Evolutionary conservation across 2,113 vertebrate species (phyloP).

Genomic region (Speoplatyrhinus poulsoni): DNA sequence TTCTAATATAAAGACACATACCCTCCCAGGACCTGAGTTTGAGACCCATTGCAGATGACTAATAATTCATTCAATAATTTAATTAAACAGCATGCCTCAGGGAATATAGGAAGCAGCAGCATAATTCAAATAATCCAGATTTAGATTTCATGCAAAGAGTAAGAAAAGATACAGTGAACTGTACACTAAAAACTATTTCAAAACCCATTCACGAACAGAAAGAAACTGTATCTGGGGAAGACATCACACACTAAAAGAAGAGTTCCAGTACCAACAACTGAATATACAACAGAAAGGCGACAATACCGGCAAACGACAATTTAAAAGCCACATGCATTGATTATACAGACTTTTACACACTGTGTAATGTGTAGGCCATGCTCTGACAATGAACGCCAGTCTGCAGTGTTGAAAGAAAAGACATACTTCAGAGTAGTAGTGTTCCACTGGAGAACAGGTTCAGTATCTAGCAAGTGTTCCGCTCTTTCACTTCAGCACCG

Average conservation of each 20-base stretch:
- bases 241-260: not conserved
- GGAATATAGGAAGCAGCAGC: conserved; percentile 15
- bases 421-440: conserved; percentile 33
- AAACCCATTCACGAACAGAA: not conserved
- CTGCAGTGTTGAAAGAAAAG: conserved; percentile 4
- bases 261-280: not conserved
- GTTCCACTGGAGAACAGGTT: conserved; percentile 31
- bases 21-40: conserved; percentile 45
- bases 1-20: conserved; percentile 27
- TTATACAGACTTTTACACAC: conserved; percentile 27
- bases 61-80: conserved; percentile 5
- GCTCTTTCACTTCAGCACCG: not conserved
- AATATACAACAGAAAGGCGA: conserved; percentile 2
- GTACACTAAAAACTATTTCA: not conserved
- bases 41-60: conserved; percentile 9
- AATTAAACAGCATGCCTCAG: conserved; percentile 43
- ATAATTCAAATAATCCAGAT: conserved; percentile 9
- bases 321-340: conserved; percentile 17
- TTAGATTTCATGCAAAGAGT: conserved; percentile 33
- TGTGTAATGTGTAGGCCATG: conserved; percentile 35
- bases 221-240: not conserved
- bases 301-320: conserved; percentile 8
- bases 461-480: conserved; percentile 24
- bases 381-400: conserved; percentile 22
- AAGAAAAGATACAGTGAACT: not conserved